Evolutionary conservation across 2,888 invertebrate species (phyloP), one percentile per base, ranked within the genome.

Genomic region (Erynnis tages): DNA sequence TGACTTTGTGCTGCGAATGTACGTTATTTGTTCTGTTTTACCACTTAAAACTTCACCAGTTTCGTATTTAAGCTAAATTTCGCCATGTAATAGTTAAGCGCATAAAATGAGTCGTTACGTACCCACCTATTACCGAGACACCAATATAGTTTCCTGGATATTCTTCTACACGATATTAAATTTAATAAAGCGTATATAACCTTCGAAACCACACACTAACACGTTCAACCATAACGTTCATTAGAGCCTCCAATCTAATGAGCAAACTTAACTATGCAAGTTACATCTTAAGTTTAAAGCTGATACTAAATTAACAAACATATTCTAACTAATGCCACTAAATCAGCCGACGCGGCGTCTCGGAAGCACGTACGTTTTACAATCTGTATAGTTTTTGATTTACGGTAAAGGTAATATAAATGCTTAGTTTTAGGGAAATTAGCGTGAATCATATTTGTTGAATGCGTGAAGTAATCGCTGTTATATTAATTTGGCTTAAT

Each of bases 361-460:
- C 37, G 25, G 53, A 53, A 45, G 60, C 71, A 73, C 75, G 73
- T 71, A 66, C 53, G 34, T 54, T 61, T 14, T 10, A 38, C 66
- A 67, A 70, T 72, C 67, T 63, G 64, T 59, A 56, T 61, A 70
- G 69, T 73, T 71, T 73, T 71, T 73, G 76, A 76, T 76, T 71
- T 67, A 75, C 16, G 7, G 4, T 1, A 8, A 11, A 40, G 40
- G 38, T 47, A 11, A 25, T 21, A 21, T 21, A 19, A 21, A 47
- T 37, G 23, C 34, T 34, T 17, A 35, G 29, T 47, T 46, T 11
- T 35, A 11, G 16, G 14, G 37, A 4, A 32, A 49, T 49, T 43
- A 43, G 30, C 23, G 30, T 23, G 29, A 38, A 7, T 30, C 14
- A 19, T 23, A 47, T 47, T 8, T 40, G 7, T 13, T 1, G n/a